Evolutionary conservation across 1,140 invertebrate species (phyloP), one percentile per base, ranked within the genome.

Genomic region (Drosophila mauritiana): DNA sequence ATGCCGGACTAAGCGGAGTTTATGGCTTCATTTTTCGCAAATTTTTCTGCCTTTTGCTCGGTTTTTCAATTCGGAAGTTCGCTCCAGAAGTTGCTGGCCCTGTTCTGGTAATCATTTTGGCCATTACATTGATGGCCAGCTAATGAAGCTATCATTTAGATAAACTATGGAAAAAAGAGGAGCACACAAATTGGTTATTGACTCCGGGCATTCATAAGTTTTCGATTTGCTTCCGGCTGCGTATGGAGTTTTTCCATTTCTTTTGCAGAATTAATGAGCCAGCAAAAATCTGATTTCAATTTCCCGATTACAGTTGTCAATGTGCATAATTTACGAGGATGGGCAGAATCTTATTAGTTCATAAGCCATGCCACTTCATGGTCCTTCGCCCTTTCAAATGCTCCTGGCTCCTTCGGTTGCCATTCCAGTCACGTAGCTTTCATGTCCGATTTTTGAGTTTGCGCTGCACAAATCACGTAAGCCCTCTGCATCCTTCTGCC

Each of bases 361-460:
- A 77, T 77, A 77, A 77, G 74, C n/a, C 48, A 40, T 34, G 62
- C 54, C 45, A 75, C 42, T 81, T 63, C 58, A 67, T 56, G 37
- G 63, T 52, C 49, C 73, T 22, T 40, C 46, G 49, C 74, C 62
- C 62, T 58, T 43, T 40, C n/a, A 10, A n/a, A 36, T 56, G 51
- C 17, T 52, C 25, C 48, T 43, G 45, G 39, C 36, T 31, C 39
- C 62, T 40, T 42, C 10, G 8, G 20, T 48, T 46, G 57, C 73
- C 40, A 89, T 69, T 63, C 84, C 49, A 68, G 77, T 84, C 84
- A 89, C 84, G 84, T 89, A 73, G 68, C 77, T 34, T 49, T 34
- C 72, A 80, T 83, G 84, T 89, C 84, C 84, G 80, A 89, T 89
- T 89, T 89, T 89, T 84, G 84, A 89, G 85, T 89, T 89, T 84